Evolutionary conservation across 2,113 vertebrate species (phyloP), one percentile per base, ranked within the genome.

Genomic region (Papio anubis): DNA sequence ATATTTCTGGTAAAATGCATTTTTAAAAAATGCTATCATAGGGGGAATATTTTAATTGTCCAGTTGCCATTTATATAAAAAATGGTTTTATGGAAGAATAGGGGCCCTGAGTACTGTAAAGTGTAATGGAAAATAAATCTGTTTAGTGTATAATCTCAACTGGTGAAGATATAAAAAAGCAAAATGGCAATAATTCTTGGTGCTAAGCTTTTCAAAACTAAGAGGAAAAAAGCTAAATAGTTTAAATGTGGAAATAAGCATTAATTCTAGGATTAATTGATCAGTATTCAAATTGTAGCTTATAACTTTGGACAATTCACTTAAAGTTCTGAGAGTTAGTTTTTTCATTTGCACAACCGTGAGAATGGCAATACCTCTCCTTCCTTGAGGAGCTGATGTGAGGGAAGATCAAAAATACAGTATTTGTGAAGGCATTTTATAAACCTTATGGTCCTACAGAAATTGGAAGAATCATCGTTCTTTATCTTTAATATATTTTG

Each of bases 181-280:
- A 85, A 82, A 59, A 93, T 64, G 30, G 21, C 25, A 76, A 75
- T 23, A 66, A 38, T 72, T 82, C 30, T 68, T 43, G 43, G 35
- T 82, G 27, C 21, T 18, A 94, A 16, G 2, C 45, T 64, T 93
- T 89, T 76, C 23, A 90, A 90, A 94, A 82, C 25, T 45, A 89
- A 81, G 70, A 59, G 45, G 45, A 5, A 1, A 27, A 73, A 8
- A 61, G 10, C 40, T 20, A 45, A 92, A n/a, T 80, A n/a, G 4
- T 75, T 73, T 66, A 88, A 73, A 32, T 84, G 20, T 66, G 30
- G 30, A 23, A 55, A 35, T 52, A 57, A 76, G 3, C 6, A 75
- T 81, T 75, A 59, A 45, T 96, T 13, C 23, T 97, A 73, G 92
- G 75, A 89, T 85, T 52, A 94, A 55, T 76, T 81, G 40, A 45